A percentile compares a stretch with the other conserved stretches of the same genome.
These are phyloP conservation scores for Acrobasis consociella DNA, from an alignment of 2,888 invertebrate genomes.

Conservation along the genomic window DNA sequence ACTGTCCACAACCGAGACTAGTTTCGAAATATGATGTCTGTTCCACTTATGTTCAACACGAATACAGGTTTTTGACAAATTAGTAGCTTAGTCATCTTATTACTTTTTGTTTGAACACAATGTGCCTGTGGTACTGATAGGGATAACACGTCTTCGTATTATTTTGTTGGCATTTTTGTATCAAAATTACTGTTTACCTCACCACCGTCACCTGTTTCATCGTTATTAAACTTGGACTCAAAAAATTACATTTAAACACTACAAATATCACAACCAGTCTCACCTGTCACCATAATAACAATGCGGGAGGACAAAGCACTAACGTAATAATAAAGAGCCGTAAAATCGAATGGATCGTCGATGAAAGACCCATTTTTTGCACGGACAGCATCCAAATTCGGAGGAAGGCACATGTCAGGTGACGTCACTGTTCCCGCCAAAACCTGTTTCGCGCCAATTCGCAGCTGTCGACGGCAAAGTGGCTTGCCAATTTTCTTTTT, in stretches of 20 bases:
- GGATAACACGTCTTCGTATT: background rate
- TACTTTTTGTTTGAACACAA: background rate
- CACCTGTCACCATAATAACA: constrained; percentile 40
- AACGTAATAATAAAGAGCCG: constrained; percentile 52
- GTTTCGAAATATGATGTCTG: constrained; percentile 7
- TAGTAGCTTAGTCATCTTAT: background rate
- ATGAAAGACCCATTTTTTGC: constrained; percentile 66
- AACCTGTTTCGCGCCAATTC: constrained; percentile 79
- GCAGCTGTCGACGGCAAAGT: constrained; percentile 75
- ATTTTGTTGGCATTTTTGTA: background rate
- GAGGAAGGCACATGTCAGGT: constrained; percentile 69
- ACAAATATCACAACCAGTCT: constrained; percentile 20
- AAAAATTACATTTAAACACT: background rate
- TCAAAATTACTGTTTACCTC: background rate
- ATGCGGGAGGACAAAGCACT: constrained; percentile 34
- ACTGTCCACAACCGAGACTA: constrained; percentile 1
- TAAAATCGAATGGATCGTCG: constrained; percentile 58
- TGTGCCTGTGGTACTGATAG: too few relatives aligned
- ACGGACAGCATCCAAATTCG: constrained; percentile 49
- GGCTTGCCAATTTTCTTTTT: constrained; percentile 61
- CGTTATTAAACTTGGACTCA: background rate
- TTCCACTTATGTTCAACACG: background rate
- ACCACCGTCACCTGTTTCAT: background rate
- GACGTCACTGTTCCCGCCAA: constrained; percentile 71
- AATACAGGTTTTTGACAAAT: constrained; percentile 1